Evolutionary conservation across 2,797 vertebrate genomes (phyloP).

Genomic region (Pseudochaenichthys georgianus): DNA sequence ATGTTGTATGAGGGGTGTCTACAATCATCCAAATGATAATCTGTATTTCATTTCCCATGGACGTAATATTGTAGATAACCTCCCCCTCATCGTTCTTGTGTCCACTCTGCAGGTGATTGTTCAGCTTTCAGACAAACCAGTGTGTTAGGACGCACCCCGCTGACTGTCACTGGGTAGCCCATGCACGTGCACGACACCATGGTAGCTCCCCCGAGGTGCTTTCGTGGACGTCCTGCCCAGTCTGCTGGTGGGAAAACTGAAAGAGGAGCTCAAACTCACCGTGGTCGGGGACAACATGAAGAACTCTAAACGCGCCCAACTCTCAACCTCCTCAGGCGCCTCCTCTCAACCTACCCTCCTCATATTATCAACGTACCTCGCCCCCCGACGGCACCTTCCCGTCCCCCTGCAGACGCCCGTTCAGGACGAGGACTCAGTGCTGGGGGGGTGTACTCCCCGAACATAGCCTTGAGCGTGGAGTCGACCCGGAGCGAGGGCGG

Average conservation of each 20-base stretch:
- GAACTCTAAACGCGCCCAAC: constrained; percentile 79
- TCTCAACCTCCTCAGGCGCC: constrained; percentile 71
- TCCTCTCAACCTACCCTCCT: constrained; percentile 68
- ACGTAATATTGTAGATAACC: constrained; percentile 9
- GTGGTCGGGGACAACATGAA: constrained; percentile 84
- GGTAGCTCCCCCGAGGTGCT: constrained; percentile 95
- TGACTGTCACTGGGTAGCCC: constrained; percentile 66
- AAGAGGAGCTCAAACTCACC: constrained; percentile 89
- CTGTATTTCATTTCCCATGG: background rate
- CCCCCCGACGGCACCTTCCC: constrained; percentile 79
- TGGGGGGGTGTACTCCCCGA: constrained; percentile 81
- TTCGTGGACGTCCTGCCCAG: constrained; percentile 92
- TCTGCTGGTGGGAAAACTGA: constrained; percentile 88
- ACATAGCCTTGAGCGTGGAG: constrained; percentile 92
- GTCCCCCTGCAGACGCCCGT: constrained; percentile 76
- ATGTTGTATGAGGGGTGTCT: constrained; percentile 33
- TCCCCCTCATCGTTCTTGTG: constrained; percentile 22
- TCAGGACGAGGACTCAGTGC: constrained; percentile 84
- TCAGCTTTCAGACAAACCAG: constrained; percentile 55
- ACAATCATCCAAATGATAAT: constrained; percentile 21
- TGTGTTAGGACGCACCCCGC: constrained; percentile 59
- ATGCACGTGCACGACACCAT: constrained; percentile 94
- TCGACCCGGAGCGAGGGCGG: constrained; percentile 88
- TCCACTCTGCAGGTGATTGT: constrained; percentile 75
- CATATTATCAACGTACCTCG: constrained; percentile 86